A percentile compares a stretch with the other conserved stretches of the same genome.
Evolutionary conservation across 2,113 vertebrate genomes (phyloP).

Genomic region (Indri indri): DNA sequence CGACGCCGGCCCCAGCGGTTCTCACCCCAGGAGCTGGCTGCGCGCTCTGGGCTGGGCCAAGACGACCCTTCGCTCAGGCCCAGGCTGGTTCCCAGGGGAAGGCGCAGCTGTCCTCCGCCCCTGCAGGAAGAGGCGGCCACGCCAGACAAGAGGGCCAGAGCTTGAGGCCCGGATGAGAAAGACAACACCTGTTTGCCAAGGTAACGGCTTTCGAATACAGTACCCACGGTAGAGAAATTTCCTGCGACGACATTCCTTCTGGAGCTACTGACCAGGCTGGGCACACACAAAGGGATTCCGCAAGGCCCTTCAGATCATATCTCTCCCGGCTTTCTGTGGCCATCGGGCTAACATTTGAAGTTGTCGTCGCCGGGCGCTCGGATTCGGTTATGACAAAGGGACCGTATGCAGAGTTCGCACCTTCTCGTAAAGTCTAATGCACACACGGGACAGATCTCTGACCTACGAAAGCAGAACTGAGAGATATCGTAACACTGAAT

Average conservation of each 20-base stretch:
- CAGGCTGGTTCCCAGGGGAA: conserved; percentile 11
- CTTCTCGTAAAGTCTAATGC: conserved; percentile 76
- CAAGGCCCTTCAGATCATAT: conserved; percentile 31
- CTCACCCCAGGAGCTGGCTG: conserved; percentile 3
- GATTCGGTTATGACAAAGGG: conserved; percentile 63
- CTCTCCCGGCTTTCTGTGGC: conserved; percentile 25
- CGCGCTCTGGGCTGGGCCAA: conserved; percentile 56
- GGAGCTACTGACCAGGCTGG: conserved; percentile 17
- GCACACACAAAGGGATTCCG: conserved; percentile 55
- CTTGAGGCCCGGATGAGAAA: conserved; percentile 73
- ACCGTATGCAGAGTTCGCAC: conserved; percentile 70
- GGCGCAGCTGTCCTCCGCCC: conserved; percentile 70
- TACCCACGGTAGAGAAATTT: conserved; percentile 68
- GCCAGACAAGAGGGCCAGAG: conserved; percentile 64
- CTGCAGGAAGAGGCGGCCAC: conserved; percentile 67
- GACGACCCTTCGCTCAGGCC: conserved; percentile 47
- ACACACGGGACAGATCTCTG: conserved; percentile 67
- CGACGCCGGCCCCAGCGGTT: accelerated
- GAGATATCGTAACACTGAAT: conserved; percentile 81
- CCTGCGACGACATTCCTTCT: conserved; percentile 33
- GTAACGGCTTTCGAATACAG: conserved; percentile 74
- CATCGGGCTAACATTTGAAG: conserved; percentile 61
- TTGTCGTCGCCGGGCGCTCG: conserved; percentile 26
- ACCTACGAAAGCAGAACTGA: conserved; percentile 76
- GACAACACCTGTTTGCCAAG: conserved; percentile 70